A percentile compares a stretch with the other conserved stretches of the same genome.
Evolutionary conservation across 2,113 vertebrate genomes (phyloP).

Genomic region (Tapirus terrestris): DNA sequence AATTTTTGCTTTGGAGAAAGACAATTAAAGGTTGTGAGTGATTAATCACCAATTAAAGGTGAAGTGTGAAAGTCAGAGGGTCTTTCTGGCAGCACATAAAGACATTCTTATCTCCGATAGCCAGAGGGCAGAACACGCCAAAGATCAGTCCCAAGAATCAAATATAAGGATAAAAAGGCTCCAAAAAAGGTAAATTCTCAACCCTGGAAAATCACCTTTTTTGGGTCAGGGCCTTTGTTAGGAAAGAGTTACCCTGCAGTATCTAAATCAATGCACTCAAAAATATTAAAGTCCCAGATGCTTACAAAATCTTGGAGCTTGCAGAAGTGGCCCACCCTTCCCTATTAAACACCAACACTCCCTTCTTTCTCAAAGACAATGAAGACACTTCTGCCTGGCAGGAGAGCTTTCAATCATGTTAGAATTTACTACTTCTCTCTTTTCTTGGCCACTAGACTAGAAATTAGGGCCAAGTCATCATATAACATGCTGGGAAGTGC

Average conservation of each 20-base stretch:
- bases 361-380: background rate
- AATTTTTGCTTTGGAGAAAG: constrained; percentile 42
- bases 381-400: background rate
- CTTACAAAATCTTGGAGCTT: background rate
- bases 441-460: background rate
- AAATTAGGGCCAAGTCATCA: background rate
- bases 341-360: background rate
- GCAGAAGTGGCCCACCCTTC: background rate
- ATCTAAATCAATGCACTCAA: background rate
- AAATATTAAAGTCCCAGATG: background rate
- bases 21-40: constrained; percentile 52
- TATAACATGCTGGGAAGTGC: background rate
- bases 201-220: background rate
- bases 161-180: constrained; percentile 20
- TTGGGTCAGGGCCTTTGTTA: background rate
- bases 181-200: constrained; percentile 21
- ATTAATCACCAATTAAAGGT: constrained; percentile 65
- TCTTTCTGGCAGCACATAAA: constrained; percentile 28
- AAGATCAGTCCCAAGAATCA: constrained; percentile 46
- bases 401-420: background rate
- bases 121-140: constrained; percentile 45
- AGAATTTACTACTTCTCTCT: background rate
- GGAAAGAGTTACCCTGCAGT: background rate
- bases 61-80: constrained; percentile 31
- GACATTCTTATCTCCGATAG: constrained; percentile 47